phyloP scores from a whole-genome alignment of 1,140 invertebrate species.

The Meloidogyne floridensis region DNA sequence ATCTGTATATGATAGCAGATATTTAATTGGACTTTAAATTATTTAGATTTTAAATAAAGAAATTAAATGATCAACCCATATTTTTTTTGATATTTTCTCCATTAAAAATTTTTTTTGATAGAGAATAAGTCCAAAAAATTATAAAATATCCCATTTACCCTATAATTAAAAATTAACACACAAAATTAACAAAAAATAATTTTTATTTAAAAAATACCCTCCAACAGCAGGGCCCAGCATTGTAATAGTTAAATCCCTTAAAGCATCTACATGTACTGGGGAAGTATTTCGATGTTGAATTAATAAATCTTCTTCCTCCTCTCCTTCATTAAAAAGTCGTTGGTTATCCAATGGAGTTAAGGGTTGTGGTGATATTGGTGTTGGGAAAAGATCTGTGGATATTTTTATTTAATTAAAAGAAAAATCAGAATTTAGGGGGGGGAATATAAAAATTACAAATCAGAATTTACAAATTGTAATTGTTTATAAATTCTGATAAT shows the following conservation, averaged over 20 bases:
- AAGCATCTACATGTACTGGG: constrained; percentile 22
- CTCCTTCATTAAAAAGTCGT: constrained; percentile 4
- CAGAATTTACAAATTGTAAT: neutral
- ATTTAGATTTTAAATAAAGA: no score
- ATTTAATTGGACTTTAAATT: no score
- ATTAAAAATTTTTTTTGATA: no score
- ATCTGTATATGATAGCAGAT: no score
- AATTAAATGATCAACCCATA: no score
- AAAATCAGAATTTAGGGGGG: neutral
- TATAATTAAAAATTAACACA: constrained; percentile 7
- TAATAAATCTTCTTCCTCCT: neutral
- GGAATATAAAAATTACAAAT: neutral
- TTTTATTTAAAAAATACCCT: constrained; percentile 11
- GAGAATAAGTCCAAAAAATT: no score
- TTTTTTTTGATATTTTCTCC: no score
- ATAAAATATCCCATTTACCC: no score
- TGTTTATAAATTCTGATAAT: neutral
- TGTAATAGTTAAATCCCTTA: constrained; percentile 24
- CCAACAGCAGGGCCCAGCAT: constrained; percentile 29
- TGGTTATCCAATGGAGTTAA: constrained; percentile 9
- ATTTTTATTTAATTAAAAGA: neutral
- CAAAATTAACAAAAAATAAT: constrained; percentile 5
- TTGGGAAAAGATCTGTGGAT: constrained; percentile 11
- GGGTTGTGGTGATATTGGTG: constrained; percentile 1
- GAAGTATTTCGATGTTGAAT: neutral